Base-by-base conservation (phyloP, 2,888 invertebrate species). In the Aquatica leii region DNA sequence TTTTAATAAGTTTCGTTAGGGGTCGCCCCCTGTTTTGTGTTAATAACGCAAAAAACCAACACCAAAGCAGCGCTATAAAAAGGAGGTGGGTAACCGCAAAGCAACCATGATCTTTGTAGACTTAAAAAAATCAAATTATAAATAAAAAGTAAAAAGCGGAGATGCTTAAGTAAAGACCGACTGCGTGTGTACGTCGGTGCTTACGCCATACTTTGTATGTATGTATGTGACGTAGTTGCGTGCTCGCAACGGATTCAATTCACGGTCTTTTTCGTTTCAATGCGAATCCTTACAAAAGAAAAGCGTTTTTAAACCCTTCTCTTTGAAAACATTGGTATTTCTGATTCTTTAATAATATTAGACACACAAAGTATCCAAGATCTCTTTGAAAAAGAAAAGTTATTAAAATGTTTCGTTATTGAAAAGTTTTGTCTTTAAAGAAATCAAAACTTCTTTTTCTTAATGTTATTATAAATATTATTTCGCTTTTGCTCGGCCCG, bases 51-150 rank as follows among this genome's bases (percentile, higher is more conserved):
- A 69, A 70, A 72, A 71, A 67, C 68, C 70, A 71, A 66, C 66
- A 65, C 67, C 2, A 24, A 74, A 74, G 74, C 67, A 66, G 73
- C 70, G 67, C 71, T 68, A 72, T 70, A 67, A 18, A 20, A 46
- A 18, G 46, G 67, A 71, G 72, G 69, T 67, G 69, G 74, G 75
- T 67, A 74, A 73, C 77, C 76, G 76, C 76, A 70, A 66, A 77
- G 77, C 77, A 74, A 74, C 74, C 72, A 74, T 71, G 67, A 65
- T 52, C 12, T 18, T 14, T 9, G 24, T 34, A 43, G 14, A 14
- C 43, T 4, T 24, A 24, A 24, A 6, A 24, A 4, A 24, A 24
- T 24, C 4, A 24, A n/a, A n/a, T n/a, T n/a, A n/a, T n/a, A n/a
- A n/a, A n/a, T n/a, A n/a, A n/a, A n/a, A n/a, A n/a, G n/a, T n/a